Base-by-base conservation (phyloP, 2,797 vertebrate species). In the Sus cebifrons region DNA sequence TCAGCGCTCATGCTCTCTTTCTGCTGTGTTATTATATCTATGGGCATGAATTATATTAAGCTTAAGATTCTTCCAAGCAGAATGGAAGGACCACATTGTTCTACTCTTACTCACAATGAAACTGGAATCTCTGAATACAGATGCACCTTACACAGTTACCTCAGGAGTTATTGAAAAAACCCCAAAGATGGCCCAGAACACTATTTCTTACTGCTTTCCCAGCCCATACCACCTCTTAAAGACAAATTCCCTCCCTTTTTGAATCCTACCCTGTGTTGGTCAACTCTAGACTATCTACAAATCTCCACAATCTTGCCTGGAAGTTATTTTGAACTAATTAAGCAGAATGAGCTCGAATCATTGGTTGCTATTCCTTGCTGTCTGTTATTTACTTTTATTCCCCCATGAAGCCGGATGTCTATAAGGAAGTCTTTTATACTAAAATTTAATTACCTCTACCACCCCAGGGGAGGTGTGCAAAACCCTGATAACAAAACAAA, bases 401-500 rank as follows among this genome's bases (percentile, higher is more conserved):
- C 86, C 93, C 58, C 81, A 92, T 94, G 98, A 97, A 98, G 85
- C 77, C 82, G 94, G 65, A 84, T 94, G 94, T 95, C 91, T 97
- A 78, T 83, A 89, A 97, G 91, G 83, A 95, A 97, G 95, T 93
- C 95, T 96, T 97, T 97, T 95, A 97, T 91, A 96, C 93, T 97
- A 96, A 98, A 97, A 98, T 96, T 97, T 98, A 98, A 98, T 98
- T 98, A 97, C 96, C 95, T 96, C 77, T 97, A 86, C 84, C 64
- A 97, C 96, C 91, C 95, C 92, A 95, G 68, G 97, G 95, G 91
- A 97, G 79, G 96, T 88, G 64, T 98, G 97, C 91, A 97, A 96
- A 98, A 90, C 75, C 54, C 91, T 97, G 98, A 98, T 98, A 98
- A 98, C 96, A 97, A 97, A 97, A 96, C 90, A 96, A 97, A 96